Evolutionary conservation across 2,113 vertebrate genomes (phyloP).

Genomic region (Penelope pileata): DNA sequence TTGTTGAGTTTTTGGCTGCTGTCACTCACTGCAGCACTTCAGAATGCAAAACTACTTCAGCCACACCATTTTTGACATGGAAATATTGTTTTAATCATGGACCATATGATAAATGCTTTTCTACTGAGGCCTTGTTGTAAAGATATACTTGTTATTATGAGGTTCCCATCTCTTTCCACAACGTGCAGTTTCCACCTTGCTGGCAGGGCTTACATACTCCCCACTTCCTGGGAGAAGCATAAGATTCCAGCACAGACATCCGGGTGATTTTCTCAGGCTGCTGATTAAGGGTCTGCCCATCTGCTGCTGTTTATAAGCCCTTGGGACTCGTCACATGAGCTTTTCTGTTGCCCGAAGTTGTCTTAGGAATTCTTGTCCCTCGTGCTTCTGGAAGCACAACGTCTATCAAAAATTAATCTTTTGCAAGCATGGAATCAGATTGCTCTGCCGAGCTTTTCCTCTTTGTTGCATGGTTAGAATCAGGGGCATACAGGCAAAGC

Average conservation of each 20-base stretch:
- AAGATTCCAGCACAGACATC: background rate
- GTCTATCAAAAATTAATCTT: background rate
- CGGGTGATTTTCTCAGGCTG: conserved; percentile 18
- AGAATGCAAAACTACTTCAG: background rate
- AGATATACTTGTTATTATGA: background rate
- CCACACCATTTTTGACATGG: background rate
- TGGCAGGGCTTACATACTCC: background rate
- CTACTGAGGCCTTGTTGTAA: background rate
- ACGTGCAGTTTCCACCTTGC: background rate
- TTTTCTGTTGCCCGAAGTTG: background rate
- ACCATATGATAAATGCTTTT: background rate
- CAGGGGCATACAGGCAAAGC: background rate
- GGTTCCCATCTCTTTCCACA: background rate
- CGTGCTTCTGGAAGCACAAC: background rate
- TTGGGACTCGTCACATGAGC: background rate
- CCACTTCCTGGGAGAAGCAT: background rate
- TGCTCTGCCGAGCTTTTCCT: background rate
- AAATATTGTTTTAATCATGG: background rate
- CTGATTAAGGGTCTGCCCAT: conserved; percentile 13
- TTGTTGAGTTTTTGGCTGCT: background rate
- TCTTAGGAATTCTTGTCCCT: background rate
- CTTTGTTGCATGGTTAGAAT: background rate
- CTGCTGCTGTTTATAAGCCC: conserved; percentile 13
- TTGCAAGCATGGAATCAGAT: background rate
- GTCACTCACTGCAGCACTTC: background rate